phyloP scores from a whole-genome alignment of 2,113 vertebrate genomes.

The Ptyas mucosa region DNA sequence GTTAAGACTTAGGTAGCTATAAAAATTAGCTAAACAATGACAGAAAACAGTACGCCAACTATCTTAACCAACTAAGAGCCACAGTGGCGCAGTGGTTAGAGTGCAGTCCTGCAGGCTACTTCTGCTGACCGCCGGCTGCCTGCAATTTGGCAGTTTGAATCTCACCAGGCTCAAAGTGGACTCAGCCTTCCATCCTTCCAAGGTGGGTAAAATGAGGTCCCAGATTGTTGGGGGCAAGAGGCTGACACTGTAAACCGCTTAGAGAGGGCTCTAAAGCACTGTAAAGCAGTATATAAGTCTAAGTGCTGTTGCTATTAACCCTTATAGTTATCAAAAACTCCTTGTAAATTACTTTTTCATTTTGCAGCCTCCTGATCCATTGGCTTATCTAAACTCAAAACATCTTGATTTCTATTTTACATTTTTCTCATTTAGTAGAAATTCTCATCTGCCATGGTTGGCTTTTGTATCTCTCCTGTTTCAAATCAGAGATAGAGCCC shows the following conservation, averaged over 20 bases:
- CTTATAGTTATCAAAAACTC: neutral
- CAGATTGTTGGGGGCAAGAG: too few species aligned
- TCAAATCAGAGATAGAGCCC: neutral
- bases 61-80: neutral
- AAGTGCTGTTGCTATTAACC: neutral
- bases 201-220: too few species aligned
- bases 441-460: neutral
- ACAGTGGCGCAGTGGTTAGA: too few species aligned
- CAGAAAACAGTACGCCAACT: neutral
- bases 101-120: too few species aligned
- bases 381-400: neutral
- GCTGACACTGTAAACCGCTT: too few species aligned
- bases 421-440: neutral
- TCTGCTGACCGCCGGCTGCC: too few species aligned
- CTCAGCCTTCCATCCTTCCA: too few species aligned
- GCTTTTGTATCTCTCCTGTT: neutral
- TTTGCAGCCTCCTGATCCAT: neutral
- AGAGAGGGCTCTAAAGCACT: too few species aligned
- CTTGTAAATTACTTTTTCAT: neutral
- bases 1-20: neutral
- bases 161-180: too few species aligned
- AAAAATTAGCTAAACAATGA: neutral
- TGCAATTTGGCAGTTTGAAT: too few species aligned
- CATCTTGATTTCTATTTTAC: accelerated
- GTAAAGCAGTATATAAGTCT: too few species aligned